A percentile compares a stretch with the other conserved stretches of the same genome.
phyloP scores from a whole-genome alignment of 2,797 vertebrate species.

The Acomys russatus region DNA sequence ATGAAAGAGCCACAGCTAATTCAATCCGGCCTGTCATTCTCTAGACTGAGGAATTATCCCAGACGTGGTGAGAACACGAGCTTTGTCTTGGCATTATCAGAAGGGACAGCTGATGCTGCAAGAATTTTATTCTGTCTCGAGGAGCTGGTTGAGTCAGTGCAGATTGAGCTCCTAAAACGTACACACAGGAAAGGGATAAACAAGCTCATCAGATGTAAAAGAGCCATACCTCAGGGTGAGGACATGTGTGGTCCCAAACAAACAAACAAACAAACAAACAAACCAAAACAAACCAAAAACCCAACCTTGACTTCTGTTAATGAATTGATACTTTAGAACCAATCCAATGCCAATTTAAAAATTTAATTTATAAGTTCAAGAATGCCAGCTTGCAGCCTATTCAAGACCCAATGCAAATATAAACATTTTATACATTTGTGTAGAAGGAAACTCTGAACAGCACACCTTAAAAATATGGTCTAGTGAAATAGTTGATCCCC shows the following conservation, averaged over 20 bases:
- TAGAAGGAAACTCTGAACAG: slow-evolving; percentile 5
- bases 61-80: neutral
- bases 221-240: neutral
- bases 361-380: neutral
- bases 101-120: slow-evolving; percentile 46
- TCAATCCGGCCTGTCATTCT: slow-evolving; percentile 75
- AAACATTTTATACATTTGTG: neutral
- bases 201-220: neutral
- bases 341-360: neutral
- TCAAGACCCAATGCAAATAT: slow-evolving; percentile 4
- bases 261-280: neutral
- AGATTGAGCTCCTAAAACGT: slow-evolving; percentile 27
- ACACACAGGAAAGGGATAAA: neutral
- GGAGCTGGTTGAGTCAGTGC: slow-evolving; percentile 11
- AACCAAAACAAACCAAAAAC: neutral
- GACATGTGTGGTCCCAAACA: neutral
- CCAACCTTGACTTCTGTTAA: neutral
- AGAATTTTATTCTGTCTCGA: slow-evolving; percentile 49
- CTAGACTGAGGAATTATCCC: slow-evolving; percentile 73
- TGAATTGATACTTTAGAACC: neutral
- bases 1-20: slow-evolving; percentile 78
- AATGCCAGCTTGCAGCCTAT: neutral
- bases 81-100: slow-evolving; percentile 61
- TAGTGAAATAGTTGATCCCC: neutral
- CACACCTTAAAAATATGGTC: neutral